A percentile compares a stretch with the other conserved stretches of the same genome.
These are phyloP conservation scores for Sebastes hubbsi DNA, from an alignment of 2,797 vertebrate genomes.

Conservation along the genomic window DNA sequence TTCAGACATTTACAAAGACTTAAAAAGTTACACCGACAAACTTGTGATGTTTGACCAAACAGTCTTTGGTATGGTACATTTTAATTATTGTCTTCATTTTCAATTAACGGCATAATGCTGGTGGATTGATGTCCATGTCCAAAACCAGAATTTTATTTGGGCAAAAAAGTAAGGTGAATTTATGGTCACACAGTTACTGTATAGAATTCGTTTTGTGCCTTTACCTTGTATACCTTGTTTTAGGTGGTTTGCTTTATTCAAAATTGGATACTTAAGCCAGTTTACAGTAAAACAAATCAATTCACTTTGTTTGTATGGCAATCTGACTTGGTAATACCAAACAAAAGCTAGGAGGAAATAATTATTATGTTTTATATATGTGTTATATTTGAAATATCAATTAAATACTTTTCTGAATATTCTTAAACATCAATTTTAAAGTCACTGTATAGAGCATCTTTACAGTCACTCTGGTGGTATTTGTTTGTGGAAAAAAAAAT, in stretches of 20 bases:
- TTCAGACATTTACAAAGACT: not conserved
- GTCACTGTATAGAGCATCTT: not conserved
- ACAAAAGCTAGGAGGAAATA: not conserved
- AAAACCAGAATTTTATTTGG: not conserved
- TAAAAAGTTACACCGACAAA: not conserved
- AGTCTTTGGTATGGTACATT: not conserved
- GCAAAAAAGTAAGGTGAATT: not conserved
- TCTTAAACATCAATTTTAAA: not conserved
- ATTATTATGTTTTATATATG: not conserved
- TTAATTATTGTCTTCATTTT: not conserved
- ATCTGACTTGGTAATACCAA: not conserved
- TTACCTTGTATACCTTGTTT: not conserved
- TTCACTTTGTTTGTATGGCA: not conserved
- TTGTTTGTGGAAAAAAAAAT: not conserved
- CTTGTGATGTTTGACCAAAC: not conserved
- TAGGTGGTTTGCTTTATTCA: not conserved
- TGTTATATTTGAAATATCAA: not conserved
- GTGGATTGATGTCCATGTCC: not conserved
- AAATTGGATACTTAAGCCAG: not conserved
- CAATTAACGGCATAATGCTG: not conserved
- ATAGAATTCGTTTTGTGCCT: not conserved
- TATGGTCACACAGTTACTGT: not conserved
- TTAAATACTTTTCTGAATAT: not conserved
- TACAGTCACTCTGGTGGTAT: not conserved
- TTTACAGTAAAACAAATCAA: not conserved